These are phyloP conservation scores for Ctena decussata DNA, from an alignment of 2,888 invertebrate species.

Conservation along the genomic window DNA sequence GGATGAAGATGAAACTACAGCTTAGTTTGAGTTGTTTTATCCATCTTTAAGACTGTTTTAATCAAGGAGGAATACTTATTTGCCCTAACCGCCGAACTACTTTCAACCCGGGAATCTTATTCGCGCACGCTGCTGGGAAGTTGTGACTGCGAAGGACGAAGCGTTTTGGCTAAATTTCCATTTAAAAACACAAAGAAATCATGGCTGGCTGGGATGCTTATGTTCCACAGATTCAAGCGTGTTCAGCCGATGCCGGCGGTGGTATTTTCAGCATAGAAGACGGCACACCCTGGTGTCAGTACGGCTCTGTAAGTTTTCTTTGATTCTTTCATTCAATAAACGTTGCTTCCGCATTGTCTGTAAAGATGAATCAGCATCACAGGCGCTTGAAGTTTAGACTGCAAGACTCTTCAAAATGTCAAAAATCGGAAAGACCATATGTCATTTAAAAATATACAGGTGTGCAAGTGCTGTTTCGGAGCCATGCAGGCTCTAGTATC, in stretches of 20 bases:
- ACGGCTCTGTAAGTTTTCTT: not conserved
- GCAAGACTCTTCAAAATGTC: no score
- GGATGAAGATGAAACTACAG: no score
- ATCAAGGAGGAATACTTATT: no score
- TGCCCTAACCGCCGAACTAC: slow-evolving; percentile 8
- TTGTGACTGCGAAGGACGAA: not conserved
- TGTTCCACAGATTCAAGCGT: slow-evolving; percentile 1
- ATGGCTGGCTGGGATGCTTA: slow-evolving; percentile 35
- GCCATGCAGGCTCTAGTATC: no score
- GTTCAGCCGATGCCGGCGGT: slow-evolving; percentile 30
- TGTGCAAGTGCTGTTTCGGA: no score
- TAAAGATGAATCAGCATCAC: no score
- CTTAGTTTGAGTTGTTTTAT: no score
- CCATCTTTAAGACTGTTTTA: no score
- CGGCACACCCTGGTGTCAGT: not conserved
- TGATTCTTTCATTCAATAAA: not conserved
- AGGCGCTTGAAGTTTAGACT: no score
- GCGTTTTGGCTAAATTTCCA: not conserved
- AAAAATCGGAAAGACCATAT: no score
- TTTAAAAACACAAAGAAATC: not conserved
- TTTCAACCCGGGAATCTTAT: slow-evolving; percentile 29
- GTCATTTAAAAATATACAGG: no score
- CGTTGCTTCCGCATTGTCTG: not conserved
- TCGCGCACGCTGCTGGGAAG: slow-evolving; percentile 9
- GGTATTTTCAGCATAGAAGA: not conserved